Conservation (phyloP, 1,140 invertebrate genomes). For the Saccostrea echinata region DNA sequence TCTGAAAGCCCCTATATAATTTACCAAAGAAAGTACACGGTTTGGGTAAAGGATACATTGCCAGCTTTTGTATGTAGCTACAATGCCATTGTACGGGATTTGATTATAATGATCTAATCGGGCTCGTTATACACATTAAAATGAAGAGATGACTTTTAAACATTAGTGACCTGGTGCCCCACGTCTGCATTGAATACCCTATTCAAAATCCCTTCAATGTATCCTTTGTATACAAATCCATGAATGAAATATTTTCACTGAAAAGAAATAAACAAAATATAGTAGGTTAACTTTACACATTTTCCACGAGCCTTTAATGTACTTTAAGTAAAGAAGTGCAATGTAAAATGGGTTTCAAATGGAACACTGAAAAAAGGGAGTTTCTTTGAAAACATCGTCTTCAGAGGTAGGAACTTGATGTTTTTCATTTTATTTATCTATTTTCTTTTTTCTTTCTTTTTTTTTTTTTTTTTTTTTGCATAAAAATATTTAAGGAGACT, state of each 20-base stretch:
- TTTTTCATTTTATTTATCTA: too few relatives aligned
- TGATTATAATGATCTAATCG: slow-evolving; percentile 39
- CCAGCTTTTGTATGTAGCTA: slow-evolving; percentile 24
- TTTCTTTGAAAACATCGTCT: too few relatives aligned
- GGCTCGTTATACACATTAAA: slow-evolving; percentile 38
- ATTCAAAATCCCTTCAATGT: slow-evolving; percentile 33
- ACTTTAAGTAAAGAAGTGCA: background rate
- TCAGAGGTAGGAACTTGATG: too few relatives aligned
- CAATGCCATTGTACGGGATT: slow-evolving; percentile 34
- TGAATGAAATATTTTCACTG: slow-evolving; percentile 39
- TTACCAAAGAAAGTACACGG: slow-evolving; percentile 21
- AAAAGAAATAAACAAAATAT: slow-evolving; percentile 36
- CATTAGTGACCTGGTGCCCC: slow-evolving; percentile 21
- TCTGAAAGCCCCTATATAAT: slow-evolving; percentile 37
- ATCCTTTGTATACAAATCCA: slow-evolving; percentile 35
- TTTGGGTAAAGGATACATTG: slow-evolving; percentile 29
- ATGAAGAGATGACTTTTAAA: slow-evolving; percentile 39
- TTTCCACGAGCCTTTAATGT: slow-evolving; percentile 1
- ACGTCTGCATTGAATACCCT: slow-evolving; percentile 20
- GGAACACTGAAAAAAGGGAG: too few relatives aligned
- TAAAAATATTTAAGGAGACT: too few relatives aligned
- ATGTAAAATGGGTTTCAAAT: too few relatives aligned
- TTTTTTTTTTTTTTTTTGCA: too few relatives aligned
- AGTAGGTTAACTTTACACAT: slow-evolving; percentile 28
- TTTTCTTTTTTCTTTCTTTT: too few relatives aligned